Conservation (phyloP, 2,888 invertebrate species). For the Pinctada fucata region DNA sequence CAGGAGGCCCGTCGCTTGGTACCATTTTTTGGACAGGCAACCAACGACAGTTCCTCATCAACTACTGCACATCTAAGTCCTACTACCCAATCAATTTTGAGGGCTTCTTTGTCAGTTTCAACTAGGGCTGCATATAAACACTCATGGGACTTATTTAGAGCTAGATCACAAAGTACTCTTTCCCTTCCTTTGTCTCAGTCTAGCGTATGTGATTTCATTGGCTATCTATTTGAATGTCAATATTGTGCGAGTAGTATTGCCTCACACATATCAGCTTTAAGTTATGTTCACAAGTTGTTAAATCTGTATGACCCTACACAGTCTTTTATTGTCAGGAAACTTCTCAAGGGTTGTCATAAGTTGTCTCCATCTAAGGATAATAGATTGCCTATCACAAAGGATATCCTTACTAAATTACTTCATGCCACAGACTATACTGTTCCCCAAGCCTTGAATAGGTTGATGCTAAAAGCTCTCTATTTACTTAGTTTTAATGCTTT, state of each 20-base stretch:
- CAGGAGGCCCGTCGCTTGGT: too few species aligned
- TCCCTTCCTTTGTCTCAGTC: neutral
- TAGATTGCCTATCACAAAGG: neutral
- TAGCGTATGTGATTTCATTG: constrained; percentile 3
- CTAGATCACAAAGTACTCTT: neutral
- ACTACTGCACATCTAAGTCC: too few species aligned
- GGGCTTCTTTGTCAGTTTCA: neutral
- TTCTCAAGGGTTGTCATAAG: neutral
- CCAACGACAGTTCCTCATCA: neutral
- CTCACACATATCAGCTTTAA: neutral
- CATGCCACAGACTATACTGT: neutral
- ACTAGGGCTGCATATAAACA: neutral
- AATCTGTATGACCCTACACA: neutral
- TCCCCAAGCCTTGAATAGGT: neutral
- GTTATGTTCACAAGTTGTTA: neutral
- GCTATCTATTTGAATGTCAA: neutral
- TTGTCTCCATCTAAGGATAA: neutral
- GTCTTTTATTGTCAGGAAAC: neutral
- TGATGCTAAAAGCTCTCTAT: neutral
- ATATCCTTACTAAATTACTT: neutral
- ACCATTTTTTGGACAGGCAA: neutral
- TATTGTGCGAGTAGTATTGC: neutral
- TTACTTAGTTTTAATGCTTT: neutral
- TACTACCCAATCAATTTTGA: neutral
- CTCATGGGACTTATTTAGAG: neutral